Evolutionary conservation across 2,888 invertebrate species (phyloP), one percentile per base, ranked within the genome.

Genomic region (Trypoxylon attenuatum): DNA sequence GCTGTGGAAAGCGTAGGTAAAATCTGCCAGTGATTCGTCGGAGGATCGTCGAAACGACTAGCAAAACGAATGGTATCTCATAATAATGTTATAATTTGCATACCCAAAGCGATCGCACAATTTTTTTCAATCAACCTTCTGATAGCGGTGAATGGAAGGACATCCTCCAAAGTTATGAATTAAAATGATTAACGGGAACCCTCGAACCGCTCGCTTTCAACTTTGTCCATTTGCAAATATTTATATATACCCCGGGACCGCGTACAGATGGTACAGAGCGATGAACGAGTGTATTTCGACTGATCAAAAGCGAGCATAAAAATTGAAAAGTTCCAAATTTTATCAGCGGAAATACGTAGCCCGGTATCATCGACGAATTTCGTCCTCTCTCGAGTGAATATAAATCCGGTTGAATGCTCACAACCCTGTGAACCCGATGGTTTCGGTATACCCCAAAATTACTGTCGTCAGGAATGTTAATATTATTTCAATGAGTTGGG

Each of bases 401-500:
- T 27, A n/a, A n/a, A n/a, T n/a, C n/a, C n/a, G n/a, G n/a, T n/a
- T n/a, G n/a, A n/a, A n/a, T n/a, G n/a, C n/a, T n/a, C n/a, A n/a
- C n/a, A n/a, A n/a, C n/a, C n/a, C n/a, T n/a, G n/a, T n/a, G n/a
- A n/a, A n/a, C n/a, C n/a, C n/a, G n/a, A n/a, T n/a, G n/a, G n/a
- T 33, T 33, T 5, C 2, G 10, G 3, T 13, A 1, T 1, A 15
- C 10, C 21, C 13, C 15, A 21, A 38, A 25, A 25, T 21, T 10
- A 18, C 2, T 6, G n/a, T 8, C 6, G 25, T 13, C 5, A 18
- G 10, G 38, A 43, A 23, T 15, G 21, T 58, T 53, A 41, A 56
- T 52, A 49, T 56, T 52, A 45, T 62, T 57, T 51, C 61, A 53
- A 63, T 59, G 54, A 54, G 51, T 45, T 41, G 61, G 54, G n/a